Conservation (phyloP, 35 echinoderm and acorn worm genomes). For the Lytechinus variegatus region DNA sequence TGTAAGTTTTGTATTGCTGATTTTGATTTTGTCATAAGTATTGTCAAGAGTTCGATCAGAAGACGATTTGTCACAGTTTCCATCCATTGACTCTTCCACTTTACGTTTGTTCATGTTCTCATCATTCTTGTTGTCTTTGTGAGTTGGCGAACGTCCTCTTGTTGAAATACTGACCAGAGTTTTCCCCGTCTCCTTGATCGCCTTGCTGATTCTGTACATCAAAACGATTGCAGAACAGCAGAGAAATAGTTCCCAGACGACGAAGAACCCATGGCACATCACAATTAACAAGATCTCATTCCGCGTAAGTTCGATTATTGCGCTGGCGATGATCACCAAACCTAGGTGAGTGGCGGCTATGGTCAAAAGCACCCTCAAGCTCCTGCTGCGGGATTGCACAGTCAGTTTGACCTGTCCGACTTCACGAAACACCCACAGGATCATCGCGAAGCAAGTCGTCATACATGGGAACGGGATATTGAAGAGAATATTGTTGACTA, state of each 20-base stretch:
- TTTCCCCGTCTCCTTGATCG: slow-evolving; percentile 4
- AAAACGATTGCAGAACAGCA: slow-evolving; percentile 22
- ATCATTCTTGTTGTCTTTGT: not conserved
- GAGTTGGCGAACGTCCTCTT: not conserved
- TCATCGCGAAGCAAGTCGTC: slow-evolving; percentile 59
- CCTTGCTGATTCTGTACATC: slow-evolving; percentile 11
- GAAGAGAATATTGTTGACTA: slow-evolving; percentile 36
- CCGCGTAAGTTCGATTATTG: slow-evolving; percentile 34
- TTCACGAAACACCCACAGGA: slow-evolving; percentile 55
- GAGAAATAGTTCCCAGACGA: slow-evolving; percentile 61
- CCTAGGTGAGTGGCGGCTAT: slow-evolving; percentile 47
- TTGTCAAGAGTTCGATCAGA: not conserved
- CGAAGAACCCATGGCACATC: slow-evolving; percentile 65
- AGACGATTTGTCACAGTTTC: not conserved
- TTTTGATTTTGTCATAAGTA: not conserved
- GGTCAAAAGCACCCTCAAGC: not conserved
- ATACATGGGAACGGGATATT: slow-evolving; percentile 61
- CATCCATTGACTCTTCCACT: not conserved
- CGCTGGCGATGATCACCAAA: slow-evolving; percentile 36
- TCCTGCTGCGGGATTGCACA: slow-evolving; percentile 31
- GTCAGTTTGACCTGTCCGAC: slow-evolving; percentile 53
- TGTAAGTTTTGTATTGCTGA: not conserved
- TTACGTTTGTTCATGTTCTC: not conserved
- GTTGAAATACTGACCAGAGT: slow-evolving; percentile 29
- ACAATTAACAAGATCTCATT: slow-evolving; percentile 41